phyloP scores from a whole-genome alignment of 2,113 vertebrate genomes.

The Saguinus midas region DNA sequence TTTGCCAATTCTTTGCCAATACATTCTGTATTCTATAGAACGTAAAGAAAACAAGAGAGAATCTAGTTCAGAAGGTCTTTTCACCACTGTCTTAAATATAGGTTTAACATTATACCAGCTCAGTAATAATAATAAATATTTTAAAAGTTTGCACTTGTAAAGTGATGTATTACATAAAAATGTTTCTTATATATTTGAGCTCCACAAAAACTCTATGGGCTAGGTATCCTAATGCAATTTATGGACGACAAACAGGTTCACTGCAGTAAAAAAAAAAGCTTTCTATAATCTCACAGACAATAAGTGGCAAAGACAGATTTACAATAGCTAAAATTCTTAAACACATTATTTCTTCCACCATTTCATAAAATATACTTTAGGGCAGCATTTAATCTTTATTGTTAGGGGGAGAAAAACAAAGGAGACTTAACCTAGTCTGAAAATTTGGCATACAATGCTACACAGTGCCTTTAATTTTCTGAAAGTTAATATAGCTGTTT shows the following conservation, averaged over 20 bases:
- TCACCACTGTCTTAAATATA: background rate
- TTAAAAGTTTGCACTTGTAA: background rate
- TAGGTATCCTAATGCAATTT: background rate
- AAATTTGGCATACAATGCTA: constrained; percentile 49
- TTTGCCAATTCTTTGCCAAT: background rate
- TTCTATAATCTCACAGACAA: background rate
- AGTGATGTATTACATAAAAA: background rate
- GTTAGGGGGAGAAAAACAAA: background rate
- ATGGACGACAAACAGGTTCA: background rate
- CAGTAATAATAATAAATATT: background rate
- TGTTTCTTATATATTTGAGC: background rate
- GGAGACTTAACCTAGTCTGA: background rate
- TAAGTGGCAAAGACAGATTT: background rate
- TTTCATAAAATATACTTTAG: background rate
- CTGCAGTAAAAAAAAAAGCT: background rate
- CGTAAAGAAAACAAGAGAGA: background rate
- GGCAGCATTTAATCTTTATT: background rate
- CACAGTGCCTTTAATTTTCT: constrained; percentile 47
- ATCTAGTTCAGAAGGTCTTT: background rate
- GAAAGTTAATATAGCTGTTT: constrained; percentile 61
- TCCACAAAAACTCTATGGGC: background rate
- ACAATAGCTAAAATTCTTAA: background rate
- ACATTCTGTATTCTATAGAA: background rate
- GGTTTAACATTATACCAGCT: background rate
- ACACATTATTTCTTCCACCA: background rate